A percentile compares a stretch with the other conserved stretches of the same genome.
Conservation (phyloP, 2,888 invertebrate genomes). For the Endotricha flammealis region DNA sequence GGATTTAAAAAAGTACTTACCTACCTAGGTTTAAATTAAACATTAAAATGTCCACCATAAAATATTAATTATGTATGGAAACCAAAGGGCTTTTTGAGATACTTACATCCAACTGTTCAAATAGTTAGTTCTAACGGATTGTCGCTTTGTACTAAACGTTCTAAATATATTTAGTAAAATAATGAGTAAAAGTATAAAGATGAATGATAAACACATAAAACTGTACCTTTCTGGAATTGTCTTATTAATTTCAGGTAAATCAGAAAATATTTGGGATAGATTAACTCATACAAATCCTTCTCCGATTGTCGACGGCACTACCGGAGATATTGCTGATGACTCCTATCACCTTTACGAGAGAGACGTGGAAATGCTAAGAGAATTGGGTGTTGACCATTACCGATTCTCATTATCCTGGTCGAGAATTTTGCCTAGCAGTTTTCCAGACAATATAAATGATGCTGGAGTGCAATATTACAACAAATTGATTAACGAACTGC, state of each 20-base stretch:
- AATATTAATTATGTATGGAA: too few relatives aligned
- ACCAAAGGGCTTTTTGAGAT: too few relatives aligned
- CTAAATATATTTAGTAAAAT: too few relatives aligned
- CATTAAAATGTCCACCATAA: too few relatives aligned
- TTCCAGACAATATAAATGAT: conserved; percentile 61
- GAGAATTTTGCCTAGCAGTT: conserved; percentile 75
- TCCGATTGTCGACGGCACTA: conserved; percentile 26
- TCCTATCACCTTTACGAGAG: conserved; percentile 75
- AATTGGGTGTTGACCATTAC: conserved; percentile 57
- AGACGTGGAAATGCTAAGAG: conserved; percentile 47
- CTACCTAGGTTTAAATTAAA: too few relatives aligned
- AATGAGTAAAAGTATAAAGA: too few relatives aligned
- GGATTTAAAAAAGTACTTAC: too few relatives aligned
- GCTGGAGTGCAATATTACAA: conserved; percentile 34
- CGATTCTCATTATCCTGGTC: conserved; percentile 78
- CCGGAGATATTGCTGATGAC: conserved; percentile 75
- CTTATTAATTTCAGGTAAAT: conserved; percentile 59
- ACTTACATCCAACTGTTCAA: too few relatives aligned
- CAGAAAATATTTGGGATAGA: conserved; percentile 80
- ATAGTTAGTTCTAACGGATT: too few relatives aligned
- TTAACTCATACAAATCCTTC: conserved; percentile 22
- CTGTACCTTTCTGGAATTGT: too few relatives aligned
- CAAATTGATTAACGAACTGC: conserved; percentile 67
- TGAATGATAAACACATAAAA: too few relatives aligned
- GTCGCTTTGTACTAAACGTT: too few relatives aligned